Base-by-base conservation (phyloP, 1,140 invertebrate species). In the Probaryconus sp. region DNA sequence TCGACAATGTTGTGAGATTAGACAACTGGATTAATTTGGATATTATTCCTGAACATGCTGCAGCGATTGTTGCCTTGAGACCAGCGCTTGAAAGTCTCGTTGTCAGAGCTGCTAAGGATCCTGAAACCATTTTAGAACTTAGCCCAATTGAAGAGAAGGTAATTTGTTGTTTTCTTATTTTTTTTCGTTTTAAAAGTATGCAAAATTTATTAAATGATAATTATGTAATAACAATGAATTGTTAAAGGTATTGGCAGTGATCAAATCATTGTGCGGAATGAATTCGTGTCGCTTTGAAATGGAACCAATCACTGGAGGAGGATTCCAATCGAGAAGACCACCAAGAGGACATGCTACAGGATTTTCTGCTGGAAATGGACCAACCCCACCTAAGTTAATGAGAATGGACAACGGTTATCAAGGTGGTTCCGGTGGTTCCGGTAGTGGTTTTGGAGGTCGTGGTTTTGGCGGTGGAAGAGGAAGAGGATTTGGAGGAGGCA, bases 1-100 rank as follows among this genome's bases (percentile, higher is more conserved):
- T 93, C n/a, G 92, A 94, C 55, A 89, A 89, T 16, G 80, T 92
- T 20, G 91, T 97, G 2, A 90, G 92, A 14, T 78, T 98, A 1
- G 96, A 98, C 85, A 95, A 96, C 79, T 97, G 96, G 96, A 92
- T 99, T 13, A 97, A 96, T 84, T 89, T 99, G 16, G 91, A 94
- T 5, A 97, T 99, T 91, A 88, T 94, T 70, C 91, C 94, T 0
- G 76, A 90, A 20, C 81, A 90, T 5, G 97, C 97, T 0, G 93
- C 96, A 0, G 90, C 92, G 2, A 91, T 99, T 53, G 91, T 96
- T 0, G 94, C 95, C 3, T 85, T 99, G 0, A 90, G 97, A 60
- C 97, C 97, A 0, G 93, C 94, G 1, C 82, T 99, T 1, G 97
- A 99, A 87, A 89, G 91, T 67, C 86, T 98, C 0, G 92, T 99